Percentiles rank a stretch among this genome's conserved stretches.
These are phyloP conservation scores for Drosophila nigrodunni DNA, from an alignment of 1,140 invertebrate species.

Conservation along the genomic window DNA sequence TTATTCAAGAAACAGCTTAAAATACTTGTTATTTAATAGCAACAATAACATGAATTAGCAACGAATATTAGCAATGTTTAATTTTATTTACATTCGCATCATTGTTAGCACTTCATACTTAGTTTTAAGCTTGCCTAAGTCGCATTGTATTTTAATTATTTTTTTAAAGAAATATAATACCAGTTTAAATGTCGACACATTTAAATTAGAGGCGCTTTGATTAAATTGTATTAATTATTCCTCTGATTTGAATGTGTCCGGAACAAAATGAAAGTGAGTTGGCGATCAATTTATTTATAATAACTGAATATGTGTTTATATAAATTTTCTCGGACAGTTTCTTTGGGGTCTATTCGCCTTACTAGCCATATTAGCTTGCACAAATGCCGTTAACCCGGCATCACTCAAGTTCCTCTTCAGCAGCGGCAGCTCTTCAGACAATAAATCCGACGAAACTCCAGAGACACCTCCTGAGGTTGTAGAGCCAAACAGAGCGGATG, in stretches of 20 bases:
- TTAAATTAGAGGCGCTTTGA: constrained; percentile 63
- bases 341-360: constrained; percentile 73
- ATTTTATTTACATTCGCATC: no score
- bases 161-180: background rate
- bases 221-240: constrained; percentile 68
- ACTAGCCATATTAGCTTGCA: constrained; percentile 56
- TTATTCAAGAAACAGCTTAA: no score
- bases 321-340: constrained; percentile 30
- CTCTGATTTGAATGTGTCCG: constrained; percentile 50
- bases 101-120: no score
- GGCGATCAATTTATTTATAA: constrained; percentile 5
- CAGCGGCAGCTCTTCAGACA: no score
- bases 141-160: no score
- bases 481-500: no score
- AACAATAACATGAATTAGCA: no score
- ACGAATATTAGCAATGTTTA: no score
- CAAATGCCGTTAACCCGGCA: constrained; percentile 43
- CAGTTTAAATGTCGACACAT: constrained; percentile 17
- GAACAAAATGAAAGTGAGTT: constrained; percentile 69
- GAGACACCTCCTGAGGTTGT: no score
- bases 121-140: no score
- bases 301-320: background rate
- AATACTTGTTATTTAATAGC: no score
- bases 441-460: no score
- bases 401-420: background rate